phyloP scores from a whole-genome alignment of 2,113 vertebrate species.

The Ibidorhyncha struthersii region DNA sequence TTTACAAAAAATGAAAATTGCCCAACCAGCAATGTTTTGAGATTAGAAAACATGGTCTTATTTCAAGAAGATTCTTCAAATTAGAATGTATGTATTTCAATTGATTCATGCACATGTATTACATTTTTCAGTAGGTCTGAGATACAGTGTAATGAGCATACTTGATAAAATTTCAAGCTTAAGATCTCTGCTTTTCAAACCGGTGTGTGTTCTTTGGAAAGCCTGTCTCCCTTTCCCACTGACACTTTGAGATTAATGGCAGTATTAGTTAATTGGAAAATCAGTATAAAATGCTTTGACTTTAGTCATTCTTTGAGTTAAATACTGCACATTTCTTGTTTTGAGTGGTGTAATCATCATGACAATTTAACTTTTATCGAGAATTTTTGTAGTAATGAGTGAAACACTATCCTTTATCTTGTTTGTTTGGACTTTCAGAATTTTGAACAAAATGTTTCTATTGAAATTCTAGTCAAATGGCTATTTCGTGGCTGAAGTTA shows the following conservation, averaged over 20 bases:
- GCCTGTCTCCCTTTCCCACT: background rate
- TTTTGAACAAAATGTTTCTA: background rate
- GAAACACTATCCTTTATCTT: background rate
- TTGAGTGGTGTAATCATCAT: background rate
- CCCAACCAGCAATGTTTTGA: slow-evolving; percentile 54
- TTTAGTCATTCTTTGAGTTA: background rate
- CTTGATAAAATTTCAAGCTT: background rate
- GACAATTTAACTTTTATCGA: background rate
- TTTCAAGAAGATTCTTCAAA: slow-evolving; percentile 46
- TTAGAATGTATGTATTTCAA: background rate
- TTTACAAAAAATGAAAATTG: slow-evolving; percentile 62
- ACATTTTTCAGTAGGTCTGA: background rate
- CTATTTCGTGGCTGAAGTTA: background rate
- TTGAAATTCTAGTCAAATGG: background rate
- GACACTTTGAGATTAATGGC: background rate
- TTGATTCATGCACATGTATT: background rate
- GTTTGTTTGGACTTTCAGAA: background rate
- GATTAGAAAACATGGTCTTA: slow-evolving; percentile 52
- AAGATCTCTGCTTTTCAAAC: background rate
- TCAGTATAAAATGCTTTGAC: background rate
- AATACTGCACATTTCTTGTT: background rate
- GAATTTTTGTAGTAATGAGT: background rate
- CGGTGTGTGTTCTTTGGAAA: background rate
- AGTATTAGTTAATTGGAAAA: background rate
- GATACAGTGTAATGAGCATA: background rate